Percentiles rank a stretch among this genome's conserved stretches.
Evolutionary conservation across 2,888 invertebrate species (phyloP).

Genomic region (Tenodera sinensis): DNA sequence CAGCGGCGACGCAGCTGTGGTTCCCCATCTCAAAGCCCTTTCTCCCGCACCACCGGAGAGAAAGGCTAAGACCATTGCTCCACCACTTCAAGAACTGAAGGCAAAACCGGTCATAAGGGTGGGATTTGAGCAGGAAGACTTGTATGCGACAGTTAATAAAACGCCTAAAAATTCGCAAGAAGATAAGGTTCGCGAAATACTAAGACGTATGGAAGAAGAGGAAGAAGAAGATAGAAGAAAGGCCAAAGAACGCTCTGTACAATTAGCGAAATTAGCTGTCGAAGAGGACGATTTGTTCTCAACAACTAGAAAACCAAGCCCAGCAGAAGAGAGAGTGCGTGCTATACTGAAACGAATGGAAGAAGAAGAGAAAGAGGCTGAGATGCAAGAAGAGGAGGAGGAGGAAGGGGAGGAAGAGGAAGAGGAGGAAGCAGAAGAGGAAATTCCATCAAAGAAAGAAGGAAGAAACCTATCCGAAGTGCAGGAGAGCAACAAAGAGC

Average conservation of each 20-base stretch:
- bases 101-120: background rate
- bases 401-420: constrained; percentile 27
- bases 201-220: background rate
- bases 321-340: background rate
- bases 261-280: background rate
- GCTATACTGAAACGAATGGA: background rate
- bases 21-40: background rate
- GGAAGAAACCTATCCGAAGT: background rate
- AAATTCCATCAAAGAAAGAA: constrained; percentile 36
- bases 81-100: background rate
- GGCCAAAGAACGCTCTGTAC: background rate
- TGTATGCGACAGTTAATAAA: background rate
- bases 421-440: constrained; percentile 28
- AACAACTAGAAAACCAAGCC: background rate
- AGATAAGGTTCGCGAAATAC: background rate
- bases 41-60: background rate
- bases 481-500: constrained; percentile 22
- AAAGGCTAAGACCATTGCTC: background rate
- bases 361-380: constrained; percentile 35
- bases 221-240: constrained; percentile 36
- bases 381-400: constrained; percentile 32
- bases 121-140: background rate
- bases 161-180: background rate
- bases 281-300: background rate
- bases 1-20: background rate